A percentile compares a stretch with the other conserved stretches of the same genome.
Conservation (phyloP, 2,888 invertebrate species). For the Diarsia rubi region DNA sequence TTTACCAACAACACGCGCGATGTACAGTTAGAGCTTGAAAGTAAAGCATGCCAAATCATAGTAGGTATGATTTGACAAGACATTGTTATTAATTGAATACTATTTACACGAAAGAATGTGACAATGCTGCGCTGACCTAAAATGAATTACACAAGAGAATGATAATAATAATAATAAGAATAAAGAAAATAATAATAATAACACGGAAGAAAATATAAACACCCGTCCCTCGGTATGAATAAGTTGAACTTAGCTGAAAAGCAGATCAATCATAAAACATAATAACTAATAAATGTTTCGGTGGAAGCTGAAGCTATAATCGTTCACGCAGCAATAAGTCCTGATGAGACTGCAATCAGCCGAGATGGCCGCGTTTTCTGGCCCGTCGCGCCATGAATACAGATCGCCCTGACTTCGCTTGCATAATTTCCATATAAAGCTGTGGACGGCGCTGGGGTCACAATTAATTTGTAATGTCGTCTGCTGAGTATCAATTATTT, state of each 20-base stretch:
- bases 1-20: too few relatives aligned
- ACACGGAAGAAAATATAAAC: not conserved
- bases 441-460: slow-evolving; percentile 11
- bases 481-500: not conserved
- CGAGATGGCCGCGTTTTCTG: slow-evolving; percentile 33
- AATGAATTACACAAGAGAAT: too few relatives aligned
- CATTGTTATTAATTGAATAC: not conserved
- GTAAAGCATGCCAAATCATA: not conserved
- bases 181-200: too few relatives aligned
- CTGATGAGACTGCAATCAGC: slow-evolving; percentile 44
- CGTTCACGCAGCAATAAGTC: slow-evolving; percentile 23
- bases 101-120: not conserved
- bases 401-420: slow-evolving; percentile 29
- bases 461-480: slow-evolving; percentile 15
- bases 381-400: slow-evolving; percentile 54
- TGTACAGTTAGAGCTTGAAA: too few relatives aligned
- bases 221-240: not conserved
- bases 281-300: slow-evolving; percentile 1
- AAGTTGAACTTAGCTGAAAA: not conserved
- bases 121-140: too few relatives aligned
- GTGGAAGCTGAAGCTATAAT: not conserved
- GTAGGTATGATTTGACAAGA: not conserved
- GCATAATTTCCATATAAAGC: slow-evolving; percentile 15
- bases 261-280: not conserved
- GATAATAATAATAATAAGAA: too few relatives aligned